Conservation (phyloP, 2,888 invertebrate genomes). For the Papilio protenor region DNA sequence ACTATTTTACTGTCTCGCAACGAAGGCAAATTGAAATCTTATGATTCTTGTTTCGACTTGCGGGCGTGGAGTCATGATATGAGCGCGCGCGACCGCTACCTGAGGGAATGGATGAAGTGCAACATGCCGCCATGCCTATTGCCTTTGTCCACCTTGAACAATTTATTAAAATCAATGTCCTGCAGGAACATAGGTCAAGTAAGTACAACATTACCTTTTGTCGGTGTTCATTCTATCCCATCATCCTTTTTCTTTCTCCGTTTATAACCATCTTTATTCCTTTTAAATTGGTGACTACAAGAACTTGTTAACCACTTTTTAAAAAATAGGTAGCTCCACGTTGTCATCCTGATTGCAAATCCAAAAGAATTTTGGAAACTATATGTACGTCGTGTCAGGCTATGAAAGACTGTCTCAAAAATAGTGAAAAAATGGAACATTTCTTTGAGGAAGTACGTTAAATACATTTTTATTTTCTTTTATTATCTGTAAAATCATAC, state of each 20-base stretch:
- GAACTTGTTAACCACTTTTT: not conserved
- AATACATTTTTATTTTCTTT: constrained; percentile 3
- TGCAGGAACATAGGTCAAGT: constrained; percentile 63
- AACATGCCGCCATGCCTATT: constrained; percentile 71
- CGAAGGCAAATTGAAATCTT: constrained; percentile 82
- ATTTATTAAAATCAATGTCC: constrained; percentile 65
- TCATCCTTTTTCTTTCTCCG: not conserved
- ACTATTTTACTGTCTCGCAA: constrained; percentile 69
- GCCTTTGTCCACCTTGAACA: constrained; percentile 60
- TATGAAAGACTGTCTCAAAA: constrained; percentile 68
- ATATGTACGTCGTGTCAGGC: constrained; percentile 70
- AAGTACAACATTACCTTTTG: constrained; percentile 43
- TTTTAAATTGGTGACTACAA: not conserved
- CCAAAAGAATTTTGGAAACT: constrained; percentile 70
- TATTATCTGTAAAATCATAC: not conserved
- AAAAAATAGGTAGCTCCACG: constrained; percentile 61
- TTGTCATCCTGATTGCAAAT: constrained; percentile 74
- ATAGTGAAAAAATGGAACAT: constrained; percentile 63
- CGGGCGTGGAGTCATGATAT: constrained; percentile 83
- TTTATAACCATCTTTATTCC: not conserved
- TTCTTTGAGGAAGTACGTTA: constrained; percentile 71
- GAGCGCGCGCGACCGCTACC: constrained; percentile 59
- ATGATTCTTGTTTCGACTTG: constrained; percentile 80
- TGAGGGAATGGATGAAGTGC: constrained; percentile 77
- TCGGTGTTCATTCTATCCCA: not conserved